Evolutionary conservation across 1,140 invertebrate species (phyloP).

Genomic region (Hydropsyche tenuis): DNA sequence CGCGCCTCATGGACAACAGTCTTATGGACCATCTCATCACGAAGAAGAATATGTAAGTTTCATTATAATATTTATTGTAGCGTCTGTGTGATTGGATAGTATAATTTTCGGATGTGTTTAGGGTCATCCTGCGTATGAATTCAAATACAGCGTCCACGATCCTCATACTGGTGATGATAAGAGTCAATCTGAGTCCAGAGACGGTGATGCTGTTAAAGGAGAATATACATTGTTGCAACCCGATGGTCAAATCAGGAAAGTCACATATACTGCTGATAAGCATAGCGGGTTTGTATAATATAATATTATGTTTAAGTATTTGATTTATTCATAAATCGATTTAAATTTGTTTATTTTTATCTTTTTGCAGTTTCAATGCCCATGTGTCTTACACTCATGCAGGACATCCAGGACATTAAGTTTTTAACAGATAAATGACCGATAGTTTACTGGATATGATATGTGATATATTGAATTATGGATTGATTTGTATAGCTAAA

Average conservation of each 20-base stretch:
- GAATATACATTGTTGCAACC: constrained; percentile 65
- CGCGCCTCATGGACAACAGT: not conserved
- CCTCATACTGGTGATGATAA: constrained; percentile 64
- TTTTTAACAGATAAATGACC: not conserved
- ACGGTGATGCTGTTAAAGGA: constrained; percentile 63
- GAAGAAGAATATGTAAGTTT: constrained; percentile 58
- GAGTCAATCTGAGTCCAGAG: constrained; percentile 62
- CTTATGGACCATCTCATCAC: not conserved
- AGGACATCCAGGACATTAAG: not conserved
- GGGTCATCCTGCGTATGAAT: constrained; percentile 54
- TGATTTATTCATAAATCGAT: not conserved
- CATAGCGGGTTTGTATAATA: constrained; percentile 60
- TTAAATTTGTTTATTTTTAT: constrained; percentile 7
- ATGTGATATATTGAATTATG: constrained; percentile 3
- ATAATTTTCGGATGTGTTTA: constrained; percentile 5
- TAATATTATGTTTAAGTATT: not conserved
- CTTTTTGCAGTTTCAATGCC: constrained; percentile 27
- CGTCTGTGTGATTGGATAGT: not conserved
- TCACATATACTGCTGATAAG: constrained; percentile 65
- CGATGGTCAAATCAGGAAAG: constrained; percentile 64
- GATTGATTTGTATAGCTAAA: not conserved
- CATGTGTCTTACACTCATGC: constrained; percentile 25
- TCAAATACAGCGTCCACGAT: constrained; percentile 64
- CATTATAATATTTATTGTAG: not conserved
- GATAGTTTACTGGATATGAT: not conserved